Conservation (phyloP, 2,797 vertebrate species). For the Eptatretus atami region DNA sequence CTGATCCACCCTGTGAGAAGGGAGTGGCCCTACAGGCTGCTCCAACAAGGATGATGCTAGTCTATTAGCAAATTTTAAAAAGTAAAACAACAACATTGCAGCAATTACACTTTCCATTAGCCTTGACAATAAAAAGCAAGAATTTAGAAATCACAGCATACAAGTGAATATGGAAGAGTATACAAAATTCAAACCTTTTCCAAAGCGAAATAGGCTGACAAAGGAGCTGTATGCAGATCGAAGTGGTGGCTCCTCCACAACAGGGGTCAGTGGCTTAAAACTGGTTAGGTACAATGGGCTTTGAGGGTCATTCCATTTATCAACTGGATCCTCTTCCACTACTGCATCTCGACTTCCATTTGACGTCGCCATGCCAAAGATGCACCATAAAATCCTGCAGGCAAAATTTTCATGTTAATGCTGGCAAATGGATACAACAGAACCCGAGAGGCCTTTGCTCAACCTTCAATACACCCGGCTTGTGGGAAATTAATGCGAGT, state of each 20-base stretch:
- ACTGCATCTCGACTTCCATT: no score
- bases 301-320: no score
- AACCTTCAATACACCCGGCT: no score
- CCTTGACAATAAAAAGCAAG: not conserved
- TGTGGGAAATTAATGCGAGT: no score
- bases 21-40: no score
- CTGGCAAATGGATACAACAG: no score
- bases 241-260: conserved; percentile 76
- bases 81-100: not conserved
- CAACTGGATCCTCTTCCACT: no score
- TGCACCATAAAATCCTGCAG: no score
- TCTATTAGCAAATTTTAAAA: not conserved
- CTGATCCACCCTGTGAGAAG: no score
- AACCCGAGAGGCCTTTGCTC: no score
- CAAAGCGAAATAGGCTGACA: conserved; percentile 86
- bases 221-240: conserved; percentile 94
- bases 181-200: conserved; percentile 28
- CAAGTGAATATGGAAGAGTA: not conserved
- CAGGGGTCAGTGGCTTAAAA: conserved; percentile 81
- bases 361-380: no score
- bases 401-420: no score
- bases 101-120: not conserved
- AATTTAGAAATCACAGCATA: not conserved
- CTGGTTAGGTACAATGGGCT: conserved; percentile 37
- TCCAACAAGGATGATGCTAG: not conserved